Base-by-base conservation (phyloP, 2,113 vertebrate species). In the Sander vitreus region DNA sequence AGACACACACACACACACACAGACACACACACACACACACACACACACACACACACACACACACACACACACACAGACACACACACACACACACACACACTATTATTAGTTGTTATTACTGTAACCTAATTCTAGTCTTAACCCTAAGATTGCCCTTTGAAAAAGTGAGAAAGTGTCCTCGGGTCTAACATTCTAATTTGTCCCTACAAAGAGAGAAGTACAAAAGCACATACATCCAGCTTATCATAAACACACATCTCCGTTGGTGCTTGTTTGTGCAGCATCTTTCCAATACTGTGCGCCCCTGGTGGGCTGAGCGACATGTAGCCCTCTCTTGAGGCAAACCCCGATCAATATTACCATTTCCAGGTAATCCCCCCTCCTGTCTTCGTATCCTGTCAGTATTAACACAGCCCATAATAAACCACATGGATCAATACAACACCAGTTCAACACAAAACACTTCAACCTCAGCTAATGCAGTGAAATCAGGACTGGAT, bases 391-490 rank as follows among this genome's bases (percentile, higher is more conserved):
- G n/a, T n/a, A n/a, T n/a, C 66, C 12, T 9, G 78, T 86, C 78
- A 87, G 83, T 88, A 87, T 86, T 86, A 91, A 88, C 86, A 75
- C 72, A 67, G 80, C 72, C 82, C 78, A 83, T 93, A 87, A 93
- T 92, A 92, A 94, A 92, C 84, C 83, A 89, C 54, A 58, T 11
- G 55, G 88, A 90, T 93, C 93, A 87, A 93, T 93, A 91, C 30
- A 25, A 77, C 85, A 88, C 47, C 78, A 59, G 74, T 84, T 83
- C 85, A 81, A 85, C 72, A 91, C 71, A 84, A 80, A 89, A 89
- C 88, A 86, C 84, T 89, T 89, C 84, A 86, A 69, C 48, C 60
- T 75, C 67, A 77, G 74, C 78, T 90, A 77, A 89, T 84, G 81
- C 72, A 68, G 69, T 83, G 80, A 89, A 80, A 89, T 85, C 53